Conservation (phyloP, 2,888 invertebrate species). For the Lamellibrachia columna region DNA sequence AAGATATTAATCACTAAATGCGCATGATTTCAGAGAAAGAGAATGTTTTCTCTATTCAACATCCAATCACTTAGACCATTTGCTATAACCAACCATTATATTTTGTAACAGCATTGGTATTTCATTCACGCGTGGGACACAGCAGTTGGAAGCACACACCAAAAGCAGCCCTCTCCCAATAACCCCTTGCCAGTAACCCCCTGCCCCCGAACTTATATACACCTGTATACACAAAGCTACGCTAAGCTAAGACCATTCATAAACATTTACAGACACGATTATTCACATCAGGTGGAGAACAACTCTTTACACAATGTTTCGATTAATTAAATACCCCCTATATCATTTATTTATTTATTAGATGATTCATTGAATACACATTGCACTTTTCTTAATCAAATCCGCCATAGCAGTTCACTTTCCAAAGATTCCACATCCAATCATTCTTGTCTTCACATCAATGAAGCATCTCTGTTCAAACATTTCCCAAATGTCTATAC, state of each 20-base stretch:
- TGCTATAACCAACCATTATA: not conserved
- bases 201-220: not conserved
- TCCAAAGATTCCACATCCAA: not conserved
- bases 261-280: not conserved
- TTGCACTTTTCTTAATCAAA: not conserved
- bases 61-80: too few species aligned
- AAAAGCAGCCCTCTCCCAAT: not conserved
- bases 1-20: not conserved
- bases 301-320: not conserved
- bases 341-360: not conserved
- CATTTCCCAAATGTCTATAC: not conserved
- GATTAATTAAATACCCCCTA: not conserved
- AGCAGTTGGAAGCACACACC: not conserved
- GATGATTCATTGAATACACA: not conserved
- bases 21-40: not conserved
- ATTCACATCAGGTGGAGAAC: constrained; percentile 9
- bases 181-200: not conserved
- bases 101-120: not conserved
- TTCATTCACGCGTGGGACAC: not conserved
- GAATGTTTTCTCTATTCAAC: not conserved
- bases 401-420: not conserved
- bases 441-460: not conserved
- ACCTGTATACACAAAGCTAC: not conserved
- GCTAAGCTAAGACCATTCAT: not conserved
- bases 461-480: not conserved